A percentile compares a stretch with the other conserved stretches of the same genome.
Conservation (phyloP, 1,140 invertebrate genomes). For the Heliconius hermathena region DNA sequence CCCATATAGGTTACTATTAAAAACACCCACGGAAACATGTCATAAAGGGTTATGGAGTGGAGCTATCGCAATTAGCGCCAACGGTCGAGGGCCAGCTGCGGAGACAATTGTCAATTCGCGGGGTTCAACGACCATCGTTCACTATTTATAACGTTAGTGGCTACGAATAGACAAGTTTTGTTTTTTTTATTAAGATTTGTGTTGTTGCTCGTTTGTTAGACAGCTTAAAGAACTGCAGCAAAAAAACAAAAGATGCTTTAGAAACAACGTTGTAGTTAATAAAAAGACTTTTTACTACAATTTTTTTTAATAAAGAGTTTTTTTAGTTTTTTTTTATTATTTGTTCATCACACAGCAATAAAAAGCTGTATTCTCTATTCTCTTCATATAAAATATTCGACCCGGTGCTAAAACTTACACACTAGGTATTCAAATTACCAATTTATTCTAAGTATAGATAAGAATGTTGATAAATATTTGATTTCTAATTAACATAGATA, state of each 20-base stretch:
- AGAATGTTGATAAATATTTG: slow-evolving; percentile 14
- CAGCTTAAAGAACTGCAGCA: not conserved
- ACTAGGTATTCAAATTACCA: slow-evolving; percentile 8
- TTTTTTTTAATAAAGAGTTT: not conserved
- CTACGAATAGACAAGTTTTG: slow-evolving; percentile 27
- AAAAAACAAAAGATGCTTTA: not conserved
- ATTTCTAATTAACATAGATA: slow-evolving; percentile 19
- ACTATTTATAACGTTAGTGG: slow-evolving; percentile 35
- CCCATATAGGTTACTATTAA: not conserved
- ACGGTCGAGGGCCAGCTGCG: slow-evolving; percentile 61
- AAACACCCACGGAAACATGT: slow-evolving; percentile 44
- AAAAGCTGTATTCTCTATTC: not conserved
- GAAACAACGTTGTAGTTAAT: not conserved
- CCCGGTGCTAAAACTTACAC: not conserved
- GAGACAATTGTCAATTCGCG: slow-evolving; percentile 69
- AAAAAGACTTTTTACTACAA: not conserved
- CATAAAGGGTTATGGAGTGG: slow-evolving; percentile 61
- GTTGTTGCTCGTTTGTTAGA: not conserved
- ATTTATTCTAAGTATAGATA: slow-evolving; percentile 11
- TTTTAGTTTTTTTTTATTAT: not conserved
- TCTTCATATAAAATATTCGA: not conserved
- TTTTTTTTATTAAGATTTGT: slow-evolving; percentile 9
- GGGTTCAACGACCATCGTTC: slow-evolving; percentile 59
- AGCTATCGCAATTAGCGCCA: slow-evolving; percentile 63
- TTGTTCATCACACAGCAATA: not conserved